A percentile compares a stretch with the other conserved stretches of the same genome.
phyloP scores from a whole-genome alignment of 2,888 invertebrate genomes.

The Automeris io region DNA sequence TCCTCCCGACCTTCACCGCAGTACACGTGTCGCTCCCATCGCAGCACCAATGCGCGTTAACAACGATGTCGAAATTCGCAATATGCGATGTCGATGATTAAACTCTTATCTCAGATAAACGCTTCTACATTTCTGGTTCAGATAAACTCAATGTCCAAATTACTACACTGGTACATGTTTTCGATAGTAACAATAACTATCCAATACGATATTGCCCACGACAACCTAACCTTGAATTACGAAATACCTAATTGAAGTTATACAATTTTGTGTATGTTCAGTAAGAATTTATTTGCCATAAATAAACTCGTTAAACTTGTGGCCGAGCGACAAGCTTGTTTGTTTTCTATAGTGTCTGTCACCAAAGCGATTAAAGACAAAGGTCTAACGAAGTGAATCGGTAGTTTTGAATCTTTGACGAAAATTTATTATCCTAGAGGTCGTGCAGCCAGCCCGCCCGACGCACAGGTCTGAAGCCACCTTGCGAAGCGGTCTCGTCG shows the following conservation, averaged over 20 bases:
- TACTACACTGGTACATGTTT: background rate
- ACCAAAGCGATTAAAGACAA: slow-evolving; percentile 39
- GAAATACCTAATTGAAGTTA: slow-evolving; percentile 24
- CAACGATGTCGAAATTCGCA: slow-evolving; percentile 16
- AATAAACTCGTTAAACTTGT: slow-evolving; percentile 42
- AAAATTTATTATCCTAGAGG: slow-evolving; percentile 35
- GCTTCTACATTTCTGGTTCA: background rate
- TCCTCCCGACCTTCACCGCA: slow-evolving; percentile 42
- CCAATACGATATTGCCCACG: slow-evolving; percentile 24
- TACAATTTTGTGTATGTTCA: slow-evolving; percentile 23
- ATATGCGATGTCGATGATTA: slow-evolving; percentile 10
- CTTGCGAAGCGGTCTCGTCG: slow-evolving; percentile 21
- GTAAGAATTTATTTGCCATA: slow-evolving; percentile 48
- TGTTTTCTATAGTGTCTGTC: slow-evolving; percentile 32
- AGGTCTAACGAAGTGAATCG: slow-evolving; percentile 30
- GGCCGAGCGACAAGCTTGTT: slow-evolving; percentile 32
- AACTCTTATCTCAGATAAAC: slow-evolving; percentile 7
- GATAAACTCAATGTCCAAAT: slow-evolving; percentile 4
- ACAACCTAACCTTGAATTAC: slow-evolving; percentile 36
- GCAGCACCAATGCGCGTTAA: slow-evolving; percentile 23
- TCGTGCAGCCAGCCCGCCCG: slow-evolving; percentile 16
- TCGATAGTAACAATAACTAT: slow-evolving; percentile 10
- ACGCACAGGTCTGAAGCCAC: too few species aligned
- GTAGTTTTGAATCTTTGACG: slow-evolving; percentile 20
- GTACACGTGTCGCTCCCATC: slow-evolving; percentile 25